Evolutionary conservation across 2,888 invertebrate genomes (phyloP).

Genomic region (Lamproptera curius): DNA sequence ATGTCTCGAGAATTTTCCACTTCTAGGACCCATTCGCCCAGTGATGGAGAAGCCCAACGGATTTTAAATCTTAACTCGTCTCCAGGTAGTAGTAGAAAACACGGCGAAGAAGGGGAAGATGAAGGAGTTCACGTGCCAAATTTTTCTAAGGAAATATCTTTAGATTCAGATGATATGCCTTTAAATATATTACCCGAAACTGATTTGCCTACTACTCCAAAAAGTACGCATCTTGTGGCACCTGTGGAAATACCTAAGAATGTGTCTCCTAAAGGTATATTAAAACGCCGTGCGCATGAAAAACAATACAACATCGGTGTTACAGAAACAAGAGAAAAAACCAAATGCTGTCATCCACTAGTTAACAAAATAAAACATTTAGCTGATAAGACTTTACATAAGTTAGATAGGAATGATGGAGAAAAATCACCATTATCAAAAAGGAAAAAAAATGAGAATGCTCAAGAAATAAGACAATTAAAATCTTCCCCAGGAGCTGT

Average conservation of each 20-base stretch:
- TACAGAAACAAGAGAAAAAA: slow-evolving; percentile 69
- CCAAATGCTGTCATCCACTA: slow-evolving; percentile 79
- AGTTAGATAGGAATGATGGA: slow-evolving; percentile 63
- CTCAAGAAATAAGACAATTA: slow-evolving; percentile 78
- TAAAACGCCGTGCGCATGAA: slow-evolving; percentile 71
- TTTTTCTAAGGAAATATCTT: slow-evolving; percentile 68
- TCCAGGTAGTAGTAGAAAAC: slow-evolving; percentile 70
- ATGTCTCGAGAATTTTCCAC: slow-evolving; percentile 69
- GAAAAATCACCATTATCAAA: slow-evolving; percentile 62
- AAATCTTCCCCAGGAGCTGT: slow-evolving; percentile 80
- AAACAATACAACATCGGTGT: slow-evolving; percentile 60
- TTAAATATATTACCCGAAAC: slow-evolving; percentile 41
- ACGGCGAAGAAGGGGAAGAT: slow-evolving; percentile 67
- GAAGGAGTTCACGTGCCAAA: slow-evolving; percentile 69
- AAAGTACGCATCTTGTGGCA: slow-evolving; percentile 44
- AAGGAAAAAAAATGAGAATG: slow-evolving; percentile 72
- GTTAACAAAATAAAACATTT: slow-evolving; percentile 81
- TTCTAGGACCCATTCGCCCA: slow-evolving; percentile 66
- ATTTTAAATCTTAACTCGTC: slow-evolving; percentile 71
- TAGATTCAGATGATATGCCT: slow-evolving; percentile 68
- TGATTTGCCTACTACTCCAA: slow-evolving; percentile 45
- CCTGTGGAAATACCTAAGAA: slow-evolving; percentile 59
- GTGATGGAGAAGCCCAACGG: slow-evolving; percentile 53
- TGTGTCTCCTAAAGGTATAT: slow-evolving; percentile 72
- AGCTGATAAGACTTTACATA: slow-evolving; percentile 79